Evolutionary conservation across 1,140 invertebrate species (phyloP).

Genomic region (Ceratosolen solmsi): DNA sequence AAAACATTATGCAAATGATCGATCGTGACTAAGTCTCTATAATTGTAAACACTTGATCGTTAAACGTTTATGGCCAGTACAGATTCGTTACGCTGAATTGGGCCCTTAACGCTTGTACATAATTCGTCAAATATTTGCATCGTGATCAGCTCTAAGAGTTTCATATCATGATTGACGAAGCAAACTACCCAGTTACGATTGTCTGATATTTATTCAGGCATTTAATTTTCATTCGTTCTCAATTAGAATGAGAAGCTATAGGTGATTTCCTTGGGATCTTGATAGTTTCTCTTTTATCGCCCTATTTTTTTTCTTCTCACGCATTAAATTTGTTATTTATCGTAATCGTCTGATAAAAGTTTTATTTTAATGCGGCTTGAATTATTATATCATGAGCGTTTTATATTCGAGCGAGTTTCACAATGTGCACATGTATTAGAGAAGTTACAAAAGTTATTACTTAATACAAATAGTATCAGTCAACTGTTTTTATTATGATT

Average conservation of each 20-base stretch:
- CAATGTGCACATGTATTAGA: constrained; percentile 12
- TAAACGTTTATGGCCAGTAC: background rate
- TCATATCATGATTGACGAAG: too few relatives aligned
- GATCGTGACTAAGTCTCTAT: background rate
- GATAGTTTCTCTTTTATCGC: too few relatives aligned
- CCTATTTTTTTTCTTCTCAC: too few relatives aligned
- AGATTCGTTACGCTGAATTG: too few relatives aligned
- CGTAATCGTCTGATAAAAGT: background rate
- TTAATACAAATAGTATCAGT: constrained; percentile 31
- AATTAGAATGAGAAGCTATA: too few relatives aligned
- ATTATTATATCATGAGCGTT: constrained; percentile 4
- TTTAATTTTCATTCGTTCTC: too few relatives aligned
- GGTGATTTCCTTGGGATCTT: too few relatives aligned
- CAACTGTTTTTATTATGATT: constrained; percentile 19
- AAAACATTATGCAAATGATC: constrained; percentile 21
- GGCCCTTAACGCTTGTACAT: too few relatives aligned
- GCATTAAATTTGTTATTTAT: constrained; percentile 27
- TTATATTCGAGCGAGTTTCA: constrained; percentile 4
- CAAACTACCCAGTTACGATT: too few relatives aligned
- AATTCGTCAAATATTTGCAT: too few relatives aligned
- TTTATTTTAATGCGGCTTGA: constrained; percentile 35
- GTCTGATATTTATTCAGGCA: too few relatives aligned
- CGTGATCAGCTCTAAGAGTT: too few relatives aligned
- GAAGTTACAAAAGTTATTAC: constrained; percentile 43
- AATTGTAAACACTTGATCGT: background rate